phyloP scores from a whole-genome alignment of 2,888 invertebrate species.

The Ametastegia equiseti region DNA sequence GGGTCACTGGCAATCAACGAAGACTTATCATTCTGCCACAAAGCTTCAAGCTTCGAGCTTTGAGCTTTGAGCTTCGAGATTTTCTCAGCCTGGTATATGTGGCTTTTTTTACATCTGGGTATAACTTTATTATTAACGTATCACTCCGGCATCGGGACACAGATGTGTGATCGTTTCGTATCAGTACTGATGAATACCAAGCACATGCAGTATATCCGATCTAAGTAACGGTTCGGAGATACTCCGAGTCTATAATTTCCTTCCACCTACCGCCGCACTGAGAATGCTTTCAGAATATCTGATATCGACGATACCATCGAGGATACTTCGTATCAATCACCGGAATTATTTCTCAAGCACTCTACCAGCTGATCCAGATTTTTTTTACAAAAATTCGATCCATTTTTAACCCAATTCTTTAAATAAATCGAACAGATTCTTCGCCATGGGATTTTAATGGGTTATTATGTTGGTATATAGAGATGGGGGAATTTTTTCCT shows the following conservation, averaged over 20 bases:
- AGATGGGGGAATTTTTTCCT: no score
- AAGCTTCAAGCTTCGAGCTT: background rate
- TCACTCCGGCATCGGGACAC: background rate
- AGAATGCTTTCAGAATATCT: constrained; percentile 2
- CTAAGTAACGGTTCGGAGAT: constrained; percentile 16
- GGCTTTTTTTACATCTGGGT: background rate
- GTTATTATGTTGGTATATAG: no score
- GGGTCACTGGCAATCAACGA: constrained; percentile 41
- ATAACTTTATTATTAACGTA: background rate
- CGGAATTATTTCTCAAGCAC: background rate
- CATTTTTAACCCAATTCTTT: no score
- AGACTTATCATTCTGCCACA: constrained; percentile 29
- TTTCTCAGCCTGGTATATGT: background rate
- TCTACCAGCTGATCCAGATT: background rate
- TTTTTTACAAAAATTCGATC: no score
- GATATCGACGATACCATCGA: background rate
- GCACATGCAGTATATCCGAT: background rate
- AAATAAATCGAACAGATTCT: no score
- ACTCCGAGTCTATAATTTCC: constrained; percentile 17
- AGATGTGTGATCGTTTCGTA: constrained; percentile 1
- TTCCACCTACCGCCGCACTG: background rate
- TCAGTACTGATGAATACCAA: background rate
- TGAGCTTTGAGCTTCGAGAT: background rate
- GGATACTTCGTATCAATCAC: background rate
- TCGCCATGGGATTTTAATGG: no score